Evolutionary conservation across 2,797 vertebrate genomes (phyloP).

Genomic region (Pseudocheirus occidentalis): DNA sequence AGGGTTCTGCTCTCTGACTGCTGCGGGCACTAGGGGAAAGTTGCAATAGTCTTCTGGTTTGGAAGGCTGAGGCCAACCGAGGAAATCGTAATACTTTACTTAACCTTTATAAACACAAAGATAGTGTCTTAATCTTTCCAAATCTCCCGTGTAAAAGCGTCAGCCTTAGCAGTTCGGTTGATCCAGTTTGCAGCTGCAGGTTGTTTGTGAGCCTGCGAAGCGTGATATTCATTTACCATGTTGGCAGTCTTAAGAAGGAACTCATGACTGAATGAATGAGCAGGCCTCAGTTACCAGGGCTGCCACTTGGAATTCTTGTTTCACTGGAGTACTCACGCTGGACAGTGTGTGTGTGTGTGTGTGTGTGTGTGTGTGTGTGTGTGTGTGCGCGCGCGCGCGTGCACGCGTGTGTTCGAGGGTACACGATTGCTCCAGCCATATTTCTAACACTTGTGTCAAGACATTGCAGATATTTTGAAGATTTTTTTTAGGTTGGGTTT

Average conservation of each 20-base stretch:
- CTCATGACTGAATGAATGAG: neutral
- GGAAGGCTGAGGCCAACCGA: neutral
- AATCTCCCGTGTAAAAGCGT: neutral
- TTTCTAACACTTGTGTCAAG: neutral
- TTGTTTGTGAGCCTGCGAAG: neutral
- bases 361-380: neutral
- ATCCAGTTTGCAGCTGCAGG: neutral
- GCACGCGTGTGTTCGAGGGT: neutral
- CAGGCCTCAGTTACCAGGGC: neutral
- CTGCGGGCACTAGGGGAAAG: neutral
- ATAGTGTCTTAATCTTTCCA: neutral
- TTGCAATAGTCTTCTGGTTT: no score
- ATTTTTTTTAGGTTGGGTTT: neutral
- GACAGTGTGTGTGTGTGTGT: neutral
- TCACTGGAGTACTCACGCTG: neutral
- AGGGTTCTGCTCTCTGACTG: neutral
- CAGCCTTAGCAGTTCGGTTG: neutral
- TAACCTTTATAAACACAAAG: neutral
- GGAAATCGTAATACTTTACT: neutral
- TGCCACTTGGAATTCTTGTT: neutral
- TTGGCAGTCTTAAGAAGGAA: slow-evolving; percentile 12
- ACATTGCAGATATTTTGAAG: neutral
- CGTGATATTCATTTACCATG: neutral
- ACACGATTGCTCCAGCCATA: neutral
- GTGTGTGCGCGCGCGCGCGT: neutral